These are phyloP conservation scores for Melanerpes aurifrons DNA, from an alignment of 2,113 vertebrate genomes.

Conservation along the genomic window DNA sequence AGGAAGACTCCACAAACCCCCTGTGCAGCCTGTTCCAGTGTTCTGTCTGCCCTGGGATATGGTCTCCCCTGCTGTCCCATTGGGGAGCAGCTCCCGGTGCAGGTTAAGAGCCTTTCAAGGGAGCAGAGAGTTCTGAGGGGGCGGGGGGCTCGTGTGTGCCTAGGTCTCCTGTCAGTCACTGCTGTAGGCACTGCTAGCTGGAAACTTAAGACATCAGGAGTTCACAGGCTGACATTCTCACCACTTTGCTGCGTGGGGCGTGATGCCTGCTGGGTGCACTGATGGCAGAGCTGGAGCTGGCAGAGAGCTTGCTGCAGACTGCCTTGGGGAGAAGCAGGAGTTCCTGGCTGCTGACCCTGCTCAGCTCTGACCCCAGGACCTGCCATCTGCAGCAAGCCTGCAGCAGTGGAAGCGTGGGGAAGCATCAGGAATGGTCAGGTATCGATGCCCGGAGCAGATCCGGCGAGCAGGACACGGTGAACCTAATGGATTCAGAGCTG, in stretches of 20 bases:
- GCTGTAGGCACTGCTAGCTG: not conserved
- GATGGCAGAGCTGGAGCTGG: not conserved
- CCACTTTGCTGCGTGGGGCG: not conserved
- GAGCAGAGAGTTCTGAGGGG: not conserved
- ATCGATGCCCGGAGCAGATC: not conserved
- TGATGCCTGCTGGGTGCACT: not conserved
- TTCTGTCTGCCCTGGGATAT: not conserved
- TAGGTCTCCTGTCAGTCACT: not conserved
- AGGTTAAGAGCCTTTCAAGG: not conserved
- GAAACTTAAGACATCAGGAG: not conserved
- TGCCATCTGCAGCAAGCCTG: accelerated
- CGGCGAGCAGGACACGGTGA: not conserved
- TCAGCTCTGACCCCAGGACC: not conserved
- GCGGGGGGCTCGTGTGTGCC: too few relatives aligned
- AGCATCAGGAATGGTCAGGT: not conserved
- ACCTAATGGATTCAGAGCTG: constrained; percentile 25
- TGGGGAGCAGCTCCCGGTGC: not conserved
- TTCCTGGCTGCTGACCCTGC: not conserved
- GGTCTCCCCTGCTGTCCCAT: not conserved
- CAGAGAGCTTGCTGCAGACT: not conserved
- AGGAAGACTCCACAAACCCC: too few relatives aligned
- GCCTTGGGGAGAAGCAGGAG: not conserved
- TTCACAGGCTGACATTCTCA: not conserved
- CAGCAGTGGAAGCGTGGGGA: not conserved
- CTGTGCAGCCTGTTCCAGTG: too few relatives aligned